Evolutionary conservation across 2,797 vertebrate species (phyloP).

Genomic region (Enteromius fasciolatus): DNA sequence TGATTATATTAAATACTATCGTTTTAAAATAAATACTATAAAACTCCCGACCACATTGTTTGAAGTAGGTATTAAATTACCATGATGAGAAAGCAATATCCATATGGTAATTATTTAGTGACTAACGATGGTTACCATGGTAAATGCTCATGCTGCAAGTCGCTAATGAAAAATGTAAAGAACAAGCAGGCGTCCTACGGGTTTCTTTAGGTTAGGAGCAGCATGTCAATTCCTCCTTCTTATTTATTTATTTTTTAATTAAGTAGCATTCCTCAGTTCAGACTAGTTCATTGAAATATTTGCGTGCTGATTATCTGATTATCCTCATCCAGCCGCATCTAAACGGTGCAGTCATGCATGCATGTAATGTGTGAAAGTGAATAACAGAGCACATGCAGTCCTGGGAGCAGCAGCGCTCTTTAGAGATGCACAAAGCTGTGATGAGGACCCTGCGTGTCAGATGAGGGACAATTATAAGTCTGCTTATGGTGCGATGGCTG

Average conservation of each 20-base stretch:
- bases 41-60: neutral
- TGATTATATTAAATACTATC: neutral
- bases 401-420: slow-evolving; percentile 39
- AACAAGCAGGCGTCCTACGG: neutral
- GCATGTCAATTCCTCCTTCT: slow-evolving; percentile 12
- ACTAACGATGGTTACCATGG: slow-evolving; percentile 3
- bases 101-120: neutral
- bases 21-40: neutral
- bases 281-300: slow-evolving; percentile 26
- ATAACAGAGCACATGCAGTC: slow-evolving; percentile 25
- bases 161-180: slow-evolving; percentile 26
- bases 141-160: slow-evolving; percentile 10
- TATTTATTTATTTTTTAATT: neutral
- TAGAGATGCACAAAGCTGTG: slow-evolving; percentile 41
- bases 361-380: slow-evolving; percentile 36
- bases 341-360: slow-evolving; percentile 45
- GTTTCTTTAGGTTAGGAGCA: slow-evolving; percentile 13
- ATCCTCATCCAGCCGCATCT: slow-evolving; percentile 30
- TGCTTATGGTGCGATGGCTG: slow-evolving; percentile 62
- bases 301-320: slow-evolving; percentile 30
- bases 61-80: neutral
- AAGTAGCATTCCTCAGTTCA: slow-evolving; percentile 7
- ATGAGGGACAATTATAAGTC: slow-evolving; percentile 71
- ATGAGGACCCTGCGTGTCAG: slow-evolving; percentile 48
- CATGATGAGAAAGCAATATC: neutral